These are phyloP conservation scores for Tetragnatha montana DNA, from an alignment of 2,888 invertebrate species.

Conservation along the genomic window DNA sequence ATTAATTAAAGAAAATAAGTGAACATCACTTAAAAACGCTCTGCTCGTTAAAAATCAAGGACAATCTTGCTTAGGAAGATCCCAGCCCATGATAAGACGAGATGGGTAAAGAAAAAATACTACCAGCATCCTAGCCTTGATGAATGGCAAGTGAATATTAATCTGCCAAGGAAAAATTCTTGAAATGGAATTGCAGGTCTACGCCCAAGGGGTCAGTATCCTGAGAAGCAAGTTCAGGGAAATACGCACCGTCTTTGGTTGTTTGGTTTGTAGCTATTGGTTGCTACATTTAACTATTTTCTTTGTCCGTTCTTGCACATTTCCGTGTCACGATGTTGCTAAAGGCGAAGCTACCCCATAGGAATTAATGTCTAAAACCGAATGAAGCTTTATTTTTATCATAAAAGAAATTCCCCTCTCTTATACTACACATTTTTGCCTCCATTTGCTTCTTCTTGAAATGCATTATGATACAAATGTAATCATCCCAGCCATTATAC, in stretches of 20 bases:
- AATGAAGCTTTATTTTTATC: not conserved
- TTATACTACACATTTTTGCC: not conserved
- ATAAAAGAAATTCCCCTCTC: not conserved
- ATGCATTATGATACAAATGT: not conserved
- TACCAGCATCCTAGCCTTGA: not conserved
- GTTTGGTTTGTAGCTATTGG: not conserved
- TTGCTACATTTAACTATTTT: not conserved
- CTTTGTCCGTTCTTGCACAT: not conserved
- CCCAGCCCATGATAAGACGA: too few relatives aligned
- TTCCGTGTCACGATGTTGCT: not conserved
- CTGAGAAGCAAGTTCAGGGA: not conserved
- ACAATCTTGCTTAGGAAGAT: too few relatives aligned
- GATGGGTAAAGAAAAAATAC: not conserved
- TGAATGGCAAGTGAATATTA: not conserved
- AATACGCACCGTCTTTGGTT: not conserved
- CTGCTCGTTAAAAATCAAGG: too few relatives aligned
- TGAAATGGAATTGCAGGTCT: not conserved
- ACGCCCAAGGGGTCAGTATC: not conserved
- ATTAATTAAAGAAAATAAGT: too few relatives aligned
- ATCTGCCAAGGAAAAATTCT: not conserved
- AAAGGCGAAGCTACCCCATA: too few relatives aligned
- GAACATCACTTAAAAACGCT: too few relatives aligned
- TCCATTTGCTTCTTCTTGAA: not conserved
- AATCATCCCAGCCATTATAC: slow-evolving; percentile 3
- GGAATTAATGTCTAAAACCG: too few relatives aligned